Percentiles rank a stretch among this genome's conserved stretches.
Conservation (phyloP, 2,888 invertebrate genomes). For the Hyppa rectilinea region DNA sequence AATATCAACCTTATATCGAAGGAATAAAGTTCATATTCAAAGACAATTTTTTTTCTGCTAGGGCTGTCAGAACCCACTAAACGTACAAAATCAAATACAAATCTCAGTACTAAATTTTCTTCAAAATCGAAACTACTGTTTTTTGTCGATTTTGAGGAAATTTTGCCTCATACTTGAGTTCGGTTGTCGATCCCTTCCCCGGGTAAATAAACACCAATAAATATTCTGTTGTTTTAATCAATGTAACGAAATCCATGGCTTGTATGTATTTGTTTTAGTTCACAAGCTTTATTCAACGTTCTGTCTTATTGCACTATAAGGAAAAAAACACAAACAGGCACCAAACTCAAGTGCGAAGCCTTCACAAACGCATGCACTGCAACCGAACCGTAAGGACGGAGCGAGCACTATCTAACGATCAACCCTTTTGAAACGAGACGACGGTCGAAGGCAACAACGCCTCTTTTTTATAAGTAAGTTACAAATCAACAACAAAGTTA, state of each 20-base stretch:
- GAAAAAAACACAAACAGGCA: constrained; percentile 35
- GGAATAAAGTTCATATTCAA: constrained; percentile 60
- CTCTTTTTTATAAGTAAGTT: constrained; percentile 5
- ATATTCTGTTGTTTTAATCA: not conserved
- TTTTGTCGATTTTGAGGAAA: constrained; percentile 59
- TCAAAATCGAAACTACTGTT: constrained; percentile 58
- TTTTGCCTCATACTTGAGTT: constrained; percentile 53
- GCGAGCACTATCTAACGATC: constrained; percentile 86
- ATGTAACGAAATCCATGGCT: not conserved
- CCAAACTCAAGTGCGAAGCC: constrained; percentile 57
- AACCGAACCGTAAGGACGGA: constrained; percentile 82
- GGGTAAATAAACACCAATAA: not conserved
- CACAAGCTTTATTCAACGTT: not conserved
- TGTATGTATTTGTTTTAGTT: not conserved
- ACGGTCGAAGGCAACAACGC: constrained; percentile 71
- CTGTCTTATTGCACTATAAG: not conserved
- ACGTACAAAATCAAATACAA: constrained; percentile 56
- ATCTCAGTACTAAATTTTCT: constrained; percentile 40
- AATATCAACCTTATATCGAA: constrained; percentile 55
- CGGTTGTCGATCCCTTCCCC: constrained; percentile 17
- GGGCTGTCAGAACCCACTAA: constrained; percentile 56
- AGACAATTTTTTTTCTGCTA: constrained; percentile 41
- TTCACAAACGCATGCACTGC: constrained; percentile 80
- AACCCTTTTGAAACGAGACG: constrained; percentile 90
- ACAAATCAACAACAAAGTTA: constrained; percentile 32